phyloP scores from a whole-genome alignment of 2,888 invertebrate genomes.

The Spodoptera picta region DNA sequence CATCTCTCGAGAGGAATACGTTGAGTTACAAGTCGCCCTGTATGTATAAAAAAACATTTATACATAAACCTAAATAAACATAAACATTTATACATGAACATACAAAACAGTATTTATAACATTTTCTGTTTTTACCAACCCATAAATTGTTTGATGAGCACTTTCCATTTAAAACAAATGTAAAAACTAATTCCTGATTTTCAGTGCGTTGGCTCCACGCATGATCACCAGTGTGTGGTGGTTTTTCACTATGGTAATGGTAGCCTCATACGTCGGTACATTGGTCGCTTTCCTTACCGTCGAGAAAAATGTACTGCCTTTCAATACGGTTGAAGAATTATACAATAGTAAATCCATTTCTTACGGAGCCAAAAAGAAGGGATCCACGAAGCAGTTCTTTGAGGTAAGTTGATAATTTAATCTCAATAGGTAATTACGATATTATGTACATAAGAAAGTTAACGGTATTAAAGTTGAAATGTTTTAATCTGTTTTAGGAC shows the following conservation, averaged over 20 bases:
- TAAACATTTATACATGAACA: no score
- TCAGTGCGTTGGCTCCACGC: conserved; percentile 95
- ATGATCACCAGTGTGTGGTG: conserved; percentile 96
- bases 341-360: conserved; percentile 93
- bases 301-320: conserved; percentile 91
- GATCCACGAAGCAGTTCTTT: conserved; percentile 96
- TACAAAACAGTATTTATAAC: no score
- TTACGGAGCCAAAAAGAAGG: conserved; percentile 94
- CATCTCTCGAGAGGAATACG: no score
- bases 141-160: no score
- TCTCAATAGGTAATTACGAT: not conserved
- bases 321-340: conserved; percentile 94
- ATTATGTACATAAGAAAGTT: not conserved
- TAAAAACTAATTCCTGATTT: conserved; percentile 34
- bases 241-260: conserved; percentile 96
- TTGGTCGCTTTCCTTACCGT: conserved; percentile 96
- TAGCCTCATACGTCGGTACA: conserved; percentile 96
- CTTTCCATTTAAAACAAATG: not conserved
- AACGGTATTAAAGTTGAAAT: not conserved
- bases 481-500: conserved; percentile 82
- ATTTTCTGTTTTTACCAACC: no score
- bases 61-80: no score
- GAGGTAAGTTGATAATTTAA: conserved; percentile 85
- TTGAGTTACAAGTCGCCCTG: no score
- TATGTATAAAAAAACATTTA: no score